Evolutionary conservation across 2,113 vertebrate genomes (phyloP).

Genomic region (Ailurus styani): DNA sequence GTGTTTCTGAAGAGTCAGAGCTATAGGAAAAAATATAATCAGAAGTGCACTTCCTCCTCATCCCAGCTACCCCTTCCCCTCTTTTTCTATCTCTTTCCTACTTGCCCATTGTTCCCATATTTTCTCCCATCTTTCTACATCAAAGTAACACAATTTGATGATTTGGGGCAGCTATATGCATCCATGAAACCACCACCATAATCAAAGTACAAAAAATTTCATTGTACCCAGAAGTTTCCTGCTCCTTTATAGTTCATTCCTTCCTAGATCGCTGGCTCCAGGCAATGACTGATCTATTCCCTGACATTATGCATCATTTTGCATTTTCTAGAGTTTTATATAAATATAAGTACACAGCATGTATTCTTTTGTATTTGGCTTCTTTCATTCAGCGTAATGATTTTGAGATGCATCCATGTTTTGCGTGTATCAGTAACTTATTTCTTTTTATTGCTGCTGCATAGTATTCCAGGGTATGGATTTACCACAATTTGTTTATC

Average conservation of each 20-base stretch:
- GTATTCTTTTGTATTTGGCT: background rate
- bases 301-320: background rate
- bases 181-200: background rate
- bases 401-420: background rate
- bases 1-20: background rate
- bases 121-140: background rate
- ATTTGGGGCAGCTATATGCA: background rate
- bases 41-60: background rate
- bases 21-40: background rate
- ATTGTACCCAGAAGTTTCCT: background rate
- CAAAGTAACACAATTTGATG: background rate
- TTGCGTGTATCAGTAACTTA: background rate
- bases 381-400: background rate
- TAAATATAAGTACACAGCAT: background rate
- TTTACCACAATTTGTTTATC: background rate
- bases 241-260: background rate
- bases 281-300: background rate
- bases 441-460: background rate
- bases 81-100: background rate
- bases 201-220: background rate
- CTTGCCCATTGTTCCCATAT: background rate
- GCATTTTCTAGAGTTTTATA: background rate
- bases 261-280: background rate
- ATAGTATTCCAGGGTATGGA: background rate
- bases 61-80: background rate